A percentile compares a stretch with the other conserved stretches of the same genome.
These are phyloP conservation scores for Nudaria mundana DNA, from an alignment of 2,888 invertebrate species.

Conservation along the genomic window DNA sequence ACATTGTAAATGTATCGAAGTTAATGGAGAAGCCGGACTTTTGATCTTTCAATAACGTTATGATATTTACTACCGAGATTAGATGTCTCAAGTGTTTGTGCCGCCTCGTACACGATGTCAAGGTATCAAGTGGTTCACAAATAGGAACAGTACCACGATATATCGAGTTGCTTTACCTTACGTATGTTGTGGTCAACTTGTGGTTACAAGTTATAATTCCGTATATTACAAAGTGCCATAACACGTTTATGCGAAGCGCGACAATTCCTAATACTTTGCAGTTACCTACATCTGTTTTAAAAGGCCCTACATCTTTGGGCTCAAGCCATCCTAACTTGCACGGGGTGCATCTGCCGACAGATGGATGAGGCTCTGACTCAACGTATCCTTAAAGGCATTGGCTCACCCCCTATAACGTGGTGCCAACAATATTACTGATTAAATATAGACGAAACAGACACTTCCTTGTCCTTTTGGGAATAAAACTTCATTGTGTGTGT, in stretches of 20 bases:
- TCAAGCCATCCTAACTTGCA: no score
- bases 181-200: slow-evolving; percentile 34
- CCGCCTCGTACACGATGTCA: slow-evolving; percentile 21
- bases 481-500: no score
- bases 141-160: slow-evolving; percentile 37
- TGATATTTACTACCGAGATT: slow-evolving; percentile 9
- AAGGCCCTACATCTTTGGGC: no score
- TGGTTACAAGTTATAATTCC: slow-evolving; percentile 25
- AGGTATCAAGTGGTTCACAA: slow-evolving; percentile 31
- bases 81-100: slow-evolving; percentile 21
- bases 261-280: no score
- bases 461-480: no score
- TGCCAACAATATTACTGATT: no score
- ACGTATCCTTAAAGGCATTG: no score
- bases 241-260: slow-evolving; percentile 1
- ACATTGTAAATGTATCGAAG: slow-evolving; percentile 4
- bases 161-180: slow-evolving; percentile 41
- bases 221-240: slow-evolving; percentile 14
- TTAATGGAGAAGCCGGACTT: slow-evolving; percentile 18
- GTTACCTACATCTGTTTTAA: no score
- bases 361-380: no score
- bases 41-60: slow-evolving; percentile 30
- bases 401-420: no score
- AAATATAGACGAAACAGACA: no score
- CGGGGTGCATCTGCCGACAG: no score